Evolutionary conservation across 2,113 vertebrate genomes (phyloP).

Genomic region (Pavo muticus): DNA sequence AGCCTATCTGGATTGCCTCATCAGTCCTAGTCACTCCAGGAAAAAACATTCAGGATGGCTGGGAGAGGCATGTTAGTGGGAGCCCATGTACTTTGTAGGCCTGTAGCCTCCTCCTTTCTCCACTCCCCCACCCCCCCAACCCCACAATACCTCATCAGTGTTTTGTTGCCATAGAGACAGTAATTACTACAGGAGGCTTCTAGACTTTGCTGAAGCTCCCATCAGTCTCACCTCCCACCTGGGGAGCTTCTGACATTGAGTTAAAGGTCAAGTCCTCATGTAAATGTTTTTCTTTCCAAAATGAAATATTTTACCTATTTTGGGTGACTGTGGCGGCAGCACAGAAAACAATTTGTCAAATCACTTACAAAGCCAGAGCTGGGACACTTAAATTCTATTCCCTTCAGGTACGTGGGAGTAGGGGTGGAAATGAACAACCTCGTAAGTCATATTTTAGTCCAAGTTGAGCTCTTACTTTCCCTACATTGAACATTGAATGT

Average conservation of each 20-base stretch:
- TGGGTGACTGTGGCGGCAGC: slow-evolving; percentile 67
- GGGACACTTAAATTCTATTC: slow-evolving; percentile 74
- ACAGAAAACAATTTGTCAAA: slow-evolving; percentile 79
- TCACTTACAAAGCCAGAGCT: slow-evolving; percentile 64
- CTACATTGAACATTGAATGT: accelerated
- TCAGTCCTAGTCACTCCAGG: neutral
- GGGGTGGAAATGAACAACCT: slow-evolving; percentile 37
- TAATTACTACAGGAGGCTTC: slow-evolving; percentile 76
- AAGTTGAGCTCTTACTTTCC: neutral
- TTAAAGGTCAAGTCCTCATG: slow-evolving; percentile 77
- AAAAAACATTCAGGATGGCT: neutral
- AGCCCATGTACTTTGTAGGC: neutral
- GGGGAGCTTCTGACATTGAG: slow-evolving; percentile 77
- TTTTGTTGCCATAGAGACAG: slow-evolving; percentile 73
- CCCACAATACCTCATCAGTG: neutral
- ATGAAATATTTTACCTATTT: slow-evolving; percentile 81
- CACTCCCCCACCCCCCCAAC: too few species aligned
- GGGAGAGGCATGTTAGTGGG: neutral
- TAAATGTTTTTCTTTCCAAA: slow-evolving; percentile 75
- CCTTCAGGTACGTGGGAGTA: slow-evolving; percentile 43
- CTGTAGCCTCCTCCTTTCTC: neutral
- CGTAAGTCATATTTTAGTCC: slow-evolving; percentile 28
- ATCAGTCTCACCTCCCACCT: slow-evolving; percentile 69
- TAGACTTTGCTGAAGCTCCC: slow-evolving; percentile 68
- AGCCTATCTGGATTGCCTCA: neutral